Base-by-base conservation (phyloP, 2,797 vertebrate genomes). In the Rhinichthys osculus region DNA sequence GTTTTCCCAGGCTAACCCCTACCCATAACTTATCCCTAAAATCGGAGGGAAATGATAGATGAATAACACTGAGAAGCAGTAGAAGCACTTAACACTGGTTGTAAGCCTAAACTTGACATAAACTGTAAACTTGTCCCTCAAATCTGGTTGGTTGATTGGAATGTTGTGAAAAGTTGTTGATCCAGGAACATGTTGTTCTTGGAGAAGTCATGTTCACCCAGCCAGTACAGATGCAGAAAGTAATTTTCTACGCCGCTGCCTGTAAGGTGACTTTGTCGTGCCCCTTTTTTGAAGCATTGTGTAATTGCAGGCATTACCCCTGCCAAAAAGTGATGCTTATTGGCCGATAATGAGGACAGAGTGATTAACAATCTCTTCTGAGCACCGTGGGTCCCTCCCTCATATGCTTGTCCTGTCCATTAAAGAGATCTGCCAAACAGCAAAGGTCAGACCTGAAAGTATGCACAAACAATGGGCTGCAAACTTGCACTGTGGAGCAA, bases 211-310 rank as follows among this genome's bases (percentile, higher is more conserved):
- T 0, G 16, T 66, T 66, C 30, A 33, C 62, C 62, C 13, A 27
- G 23, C 59, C 66, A 62, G 70, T 79, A 59, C 30, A 27, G 40
- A 33, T 69, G 17, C 30, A 40, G 54, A 73, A 69, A 78, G 47
- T 50, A 50, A 50, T 89, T 90, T 81, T 83, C 82, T 38, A 62
- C 35, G 17, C 52, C 44, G 27, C 40, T 83, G 87, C 81, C 74
- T 69, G 67, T 85, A 85, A 87, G 84, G 84, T 89, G 87, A 88
- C 88, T 89, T 88, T 90, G 88, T 50, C 52, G 27, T 70, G 35
- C 52, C 30, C 42, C 33, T 72, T 30, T 64, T 71, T 27, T 79
- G 50, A 83, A 62, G 40, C 14, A 10, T 33, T 3, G n/a, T 30
- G 8, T 72, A 70, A 84, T 83, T 87, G 23, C 38, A 62, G 38